Evolutionary conservation across 2,888 invertebrate species (phyloP), one percentile per base, ranked within the genome.

Genomic region (Xylota sylvarum): DNA sequence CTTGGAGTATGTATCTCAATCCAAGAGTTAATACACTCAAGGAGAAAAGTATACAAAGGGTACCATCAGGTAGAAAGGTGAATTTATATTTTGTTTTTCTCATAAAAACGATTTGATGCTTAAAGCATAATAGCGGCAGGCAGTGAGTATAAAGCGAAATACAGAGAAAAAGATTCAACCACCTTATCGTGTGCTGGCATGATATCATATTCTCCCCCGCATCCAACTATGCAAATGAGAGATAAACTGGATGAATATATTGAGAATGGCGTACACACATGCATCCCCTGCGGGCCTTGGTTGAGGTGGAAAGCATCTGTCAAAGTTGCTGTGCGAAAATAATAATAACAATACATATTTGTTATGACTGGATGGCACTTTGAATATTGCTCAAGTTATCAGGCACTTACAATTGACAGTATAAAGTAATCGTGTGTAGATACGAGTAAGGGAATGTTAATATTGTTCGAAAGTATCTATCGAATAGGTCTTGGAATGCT

Each of bases 181-280:
- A 12, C 23, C 19, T 37, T 10, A 12, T 37, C 27, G 27, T 35
- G n/a, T 35, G n/a, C 35, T 32, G 14, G 27, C 12, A 40, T n/a
- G 40, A 40, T 43, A 19, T 56, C 10, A 10, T 17, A 35, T 35
- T 56, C 32, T 5, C 12, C 10, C 4, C 12, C 5, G 2, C 5
- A 35, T 56, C 32, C 35, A 10, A 35, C 56, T 56, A 35, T 56
- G 56, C 19, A 40, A 60, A 60, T 40, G 19, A 60, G 23, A 27
- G 37, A 60, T 60, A 60, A 40, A 23, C 19, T 50, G 23, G 46
- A 6, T 17, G 17, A 17, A 46, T 17, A 46, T 17, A 19, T 48
- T 48, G 17, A 5, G 19, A 48, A 14, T 30, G 10, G 1, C 5
- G 7, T 12, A 17, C 58, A 58, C 35, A 10, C 1, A 23, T 23